A percentile compares a stretch with the other conserved stretches of the same genome.
phyloP scores from a whole-genome alignment of 2,113 vertebrate genomes.

The Lagopus leucura region DNA sequence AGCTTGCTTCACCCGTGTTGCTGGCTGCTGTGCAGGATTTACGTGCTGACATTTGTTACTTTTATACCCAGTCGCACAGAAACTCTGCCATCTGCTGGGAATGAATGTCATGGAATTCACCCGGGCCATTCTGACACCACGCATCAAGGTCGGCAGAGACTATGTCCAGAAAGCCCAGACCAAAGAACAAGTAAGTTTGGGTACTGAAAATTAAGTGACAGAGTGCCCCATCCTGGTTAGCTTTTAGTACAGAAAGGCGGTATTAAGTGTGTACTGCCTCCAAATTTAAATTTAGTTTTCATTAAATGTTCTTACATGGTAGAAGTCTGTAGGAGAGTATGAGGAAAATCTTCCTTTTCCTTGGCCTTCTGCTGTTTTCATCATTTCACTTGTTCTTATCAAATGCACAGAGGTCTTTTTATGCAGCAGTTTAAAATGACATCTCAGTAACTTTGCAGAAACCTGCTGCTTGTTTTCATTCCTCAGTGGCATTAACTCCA shows the following conservation, averaged over 20 bases:
- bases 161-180: conserved; percentile 99
- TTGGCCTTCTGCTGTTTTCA: background rate
- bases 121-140: conserved; percentile 93
- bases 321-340: background rate
- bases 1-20: rapidly evolving
- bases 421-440: background rate
- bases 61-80: conserved; percentile 89
- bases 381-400: background rate
- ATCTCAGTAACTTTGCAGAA: background rate
- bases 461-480: conserved; percentile 6
- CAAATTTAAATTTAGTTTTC: background rate
- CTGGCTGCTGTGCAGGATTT: background rate
- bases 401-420: background rate
- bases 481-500: background rate
- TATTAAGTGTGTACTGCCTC: background rate
- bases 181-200: conserved; percentile 91
- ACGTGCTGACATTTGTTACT: background rate
- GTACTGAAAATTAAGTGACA: background rate
- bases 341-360: background rate
- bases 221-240: background rate
- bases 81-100: conserved; percentile 95
- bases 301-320: background rate
- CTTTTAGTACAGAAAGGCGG: no score
- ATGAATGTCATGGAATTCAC: conserved; percentile 99
- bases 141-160: conserved; percentile 98